phyloP scores from a whole-genome alignment of 2,888 invertebrate genomes.

The Epirrita christyi region DNA sequence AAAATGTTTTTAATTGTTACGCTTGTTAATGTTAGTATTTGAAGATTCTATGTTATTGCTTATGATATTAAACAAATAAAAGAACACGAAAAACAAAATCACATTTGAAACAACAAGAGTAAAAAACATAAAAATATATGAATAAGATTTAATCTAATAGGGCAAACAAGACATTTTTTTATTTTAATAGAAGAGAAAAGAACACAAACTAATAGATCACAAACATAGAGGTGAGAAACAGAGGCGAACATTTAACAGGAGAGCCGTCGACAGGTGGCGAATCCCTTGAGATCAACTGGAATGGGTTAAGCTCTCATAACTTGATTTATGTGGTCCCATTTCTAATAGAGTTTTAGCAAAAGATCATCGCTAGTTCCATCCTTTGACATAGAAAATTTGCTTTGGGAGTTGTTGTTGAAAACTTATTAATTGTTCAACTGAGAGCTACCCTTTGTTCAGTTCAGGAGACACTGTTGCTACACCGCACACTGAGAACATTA shows the following conservation, averaged over 20 bases:
- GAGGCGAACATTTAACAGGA: conserved; percentile 55
- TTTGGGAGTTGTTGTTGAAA: background rate
- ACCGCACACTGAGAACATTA: background rate
- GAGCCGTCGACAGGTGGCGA: conserved; percentile 53
- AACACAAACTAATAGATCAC: conserved; percentile 49
- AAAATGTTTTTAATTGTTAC: conserved; percentile 7
- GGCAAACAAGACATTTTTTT: conserved; percentile 14
- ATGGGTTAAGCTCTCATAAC: conserved; percentile 38
- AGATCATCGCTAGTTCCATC: conserved; percentile 6
- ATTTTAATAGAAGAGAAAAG: conserved; percentile 36
- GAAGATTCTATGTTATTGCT: conserved; percentile 9
- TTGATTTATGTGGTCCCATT: conserved; percentile 24
- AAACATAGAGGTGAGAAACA: conserved; percentile 48
- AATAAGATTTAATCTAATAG: conserved; percentile 39
- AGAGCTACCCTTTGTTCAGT: conserved; percentile 37
- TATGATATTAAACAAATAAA: conserved; percentile 18
- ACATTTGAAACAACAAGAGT: conserved; percentile 31
- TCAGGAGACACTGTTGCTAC: conserved; percentile 32
- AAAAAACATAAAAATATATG: conserved; percentile 32
- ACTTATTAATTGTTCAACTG: conserved; percentile 13
- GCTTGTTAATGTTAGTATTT: conserved; percentile 17
- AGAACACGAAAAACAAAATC: conserved; percentile 21
- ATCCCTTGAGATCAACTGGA: conserved; percentile 40
- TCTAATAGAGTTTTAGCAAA: conserved; percentile 13
- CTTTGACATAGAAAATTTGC: conserved; percentile 2